Evolutionary conservation across 2,888 invertebrate species (phyloP).

Genomic region (Caenorhabditis imperialis): DNA sequence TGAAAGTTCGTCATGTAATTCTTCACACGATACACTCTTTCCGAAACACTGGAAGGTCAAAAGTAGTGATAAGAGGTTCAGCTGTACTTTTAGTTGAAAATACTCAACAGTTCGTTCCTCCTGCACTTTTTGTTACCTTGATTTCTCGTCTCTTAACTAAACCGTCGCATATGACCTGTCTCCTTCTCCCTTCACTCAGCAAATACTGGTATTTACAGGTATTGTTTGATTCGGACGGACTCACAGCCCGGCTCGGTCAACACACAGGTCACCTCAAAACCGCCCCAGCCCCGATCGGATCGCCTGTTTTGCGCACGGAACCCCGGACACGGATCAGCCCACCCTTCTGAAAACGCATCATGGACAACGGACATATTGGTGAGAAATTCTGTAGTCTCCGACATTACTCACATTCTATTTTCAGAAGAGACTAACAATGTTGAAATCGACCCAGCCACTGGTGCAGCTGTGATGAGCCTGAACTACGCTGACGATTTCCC

Average conservation of each 20-base stretch:
- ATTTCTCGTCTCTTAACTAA: too few species aligned
- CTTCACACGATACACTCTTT: too few species aligned
- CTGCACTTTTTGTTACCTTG: too few species aligned
- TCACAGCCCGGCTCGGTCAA: constrained; percentile 47
- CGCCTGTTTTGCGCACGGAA: constrained; percentile 47
- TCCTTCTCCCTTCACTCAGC: background rate
- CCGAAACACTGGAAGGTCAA: too few species aligned
- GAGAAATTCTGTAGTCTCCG: too few species aligned
- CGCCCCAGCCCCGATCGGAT: constrained; percentile 25
- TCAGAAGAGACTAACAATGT: constrained; percentile 48
- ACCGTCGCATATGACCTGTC: constrained; percentile 24
- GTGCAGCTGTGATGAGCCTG: constrained; percentile 30
- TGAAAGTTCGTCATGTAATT: too few species aligned
- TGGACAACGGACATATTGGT: constrained; percentile 66
- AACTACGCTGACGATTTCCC: constrained; percentile 69
- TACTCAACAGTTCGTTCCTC: too few species aligned
- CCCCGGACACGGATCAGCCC: constrained; percentile 61
- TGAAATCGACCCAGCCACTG: constrained; percentile 42
- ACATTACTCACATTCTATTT: constrained; percentile 2
- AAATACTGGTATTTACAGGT: constrained; percentile 43
- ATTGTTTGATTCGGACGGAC: constrained; percentile 56
- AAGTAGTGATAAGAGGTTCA: too few species aligned
- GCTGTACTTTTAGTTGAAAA: too few species aligned
- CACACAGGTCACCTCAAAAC: constrained; percentile 47
- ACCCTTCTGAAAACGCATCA: constrained; percentile 58